A percentile compares a stretch with the other conserved stretches of the same genome.
Conservation (phyloP, 2,888 invertebrate genomes). For the Cataglyphis livida region DNA sequence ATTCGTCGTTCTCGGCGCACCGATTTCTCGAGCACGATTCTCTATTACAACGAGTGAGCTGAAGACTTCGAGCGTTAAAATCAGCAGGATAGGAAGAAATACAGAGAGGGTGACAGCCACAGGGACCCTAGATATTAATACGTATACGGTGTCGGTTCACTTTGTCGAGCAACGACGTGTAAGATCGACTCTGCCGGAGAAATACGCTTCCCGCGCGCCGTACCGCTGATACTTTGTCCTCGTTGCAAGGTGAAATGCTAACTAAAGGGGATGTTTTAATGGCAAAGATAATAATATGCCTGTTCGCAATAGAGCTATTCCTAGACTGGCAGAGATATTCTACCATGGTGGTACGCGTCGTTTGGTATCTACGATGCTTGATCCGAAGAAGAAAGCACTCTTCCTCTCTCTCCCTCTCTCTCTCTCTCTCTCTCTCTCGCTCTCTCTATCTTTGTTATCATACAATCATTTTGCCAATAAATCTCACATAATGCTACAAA, state of each 20-base stretch:
- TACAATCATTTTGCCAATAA: not conserved
- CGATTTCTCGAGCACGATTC: conserved; percentile 23
- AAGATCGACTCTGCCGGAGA: conserved; percentile 76
- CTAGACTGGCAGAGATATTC: conserved; percentile 55
- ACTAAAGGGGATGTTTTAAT: conserved; percentile 84
- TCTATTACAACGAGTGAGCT: conserved; percentile 23
- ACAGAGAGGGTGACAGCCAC: conserved; percentile 68
- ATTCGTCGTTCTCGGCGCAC: not conserved
- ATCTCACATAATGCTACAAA: not conserved
- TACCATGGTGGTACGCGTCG: conserved; percentile 1
- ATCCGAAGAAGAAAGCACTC: not conserved
- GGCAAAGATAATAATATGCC: conserved; percentile 79
- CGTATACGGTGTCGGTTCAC: conserved; percentile 78
- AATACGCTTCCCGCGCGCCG: conserved; percentile 66
- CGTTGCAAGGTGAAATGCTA: conserved; percentile 82
- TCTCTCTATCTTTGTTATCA: not conserved
- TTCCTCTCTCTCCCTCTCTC: not conserved
- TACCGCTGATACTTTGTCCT: conserved; percentile 79
- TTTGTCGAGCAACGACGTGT: conserved; percentile 84
- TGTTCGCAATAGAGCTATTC: conserved; percentile 70
- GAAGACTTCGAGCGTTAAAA: conserved; percentile 71
- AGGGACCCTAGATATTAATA: conserved; percentile 81
- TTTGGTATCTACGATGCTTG: conserved; percentile 3
- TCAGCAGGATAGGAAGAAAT: conserved; percentile 63
- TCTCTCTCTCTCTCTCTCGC: not conserved